Base-by-base conservation (phyloP, 2,113 vertebrate species). In the Hippocampus guttulatus region DNA sequence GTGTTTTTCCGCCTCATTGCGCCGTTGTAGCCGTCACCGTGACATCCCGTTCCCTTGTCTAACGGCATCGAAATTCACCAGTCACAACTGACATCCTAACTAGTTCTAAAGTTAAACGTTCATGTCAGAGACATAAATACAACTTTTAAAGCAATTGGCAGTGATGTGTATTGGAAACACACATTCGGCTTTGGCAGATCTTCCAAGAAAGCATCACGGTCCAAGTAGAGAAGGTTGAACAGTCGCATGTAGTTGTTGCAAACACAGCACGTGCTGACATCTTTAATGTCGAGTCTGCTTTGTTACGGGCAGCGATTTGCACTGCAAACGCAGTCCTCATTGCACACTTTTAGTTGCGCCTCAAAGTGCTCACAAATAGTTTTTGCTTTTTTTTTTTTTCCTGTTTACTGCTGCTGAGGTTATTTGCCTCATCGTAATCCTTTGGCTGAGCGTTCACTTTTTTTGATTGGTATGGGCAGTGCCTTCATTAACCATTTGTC, bases 41-140 rank as follows among this genome's bases (percentile, higher is more conserved):
- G 49, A 58, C 7, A 2, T 49, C 63, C 27, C 2, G 10, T 45
- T 10, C 30, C 47, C 23, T 27, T 40, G n/a, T 55, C 38, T 63
- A 25, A 33, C 49, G 16, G 45, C 40, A 47, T 74, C 30, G 41
- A 55, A 15, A 40, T 62, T 45, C 61, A 57, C 65, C 45, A 70
- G 47, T 68, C 64, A 64, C 68, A 70, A 30, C n/a, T 64, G 66
- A 69, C 33, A 61, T 71, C 49, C 51, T 45, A 60, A 16, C 33
- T 15, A 51, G 14, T 51, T 51, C 52, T 51, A 45, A 45, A 45
- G 47, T 14, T 51, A 18, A 51, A 18, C 7, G 47, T 51, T 51
- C 18, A 18, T 51, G 16, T 51, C 47, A 51, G 47, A 51, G 47
- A 2, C 5, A 51, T 1, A 51, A 51, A 51, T 51, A 51, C 12